phyloP scores from a whole-genome alignment of 2,888 invertebrate genomes.

The Drosophila neonasuta region DNA sequence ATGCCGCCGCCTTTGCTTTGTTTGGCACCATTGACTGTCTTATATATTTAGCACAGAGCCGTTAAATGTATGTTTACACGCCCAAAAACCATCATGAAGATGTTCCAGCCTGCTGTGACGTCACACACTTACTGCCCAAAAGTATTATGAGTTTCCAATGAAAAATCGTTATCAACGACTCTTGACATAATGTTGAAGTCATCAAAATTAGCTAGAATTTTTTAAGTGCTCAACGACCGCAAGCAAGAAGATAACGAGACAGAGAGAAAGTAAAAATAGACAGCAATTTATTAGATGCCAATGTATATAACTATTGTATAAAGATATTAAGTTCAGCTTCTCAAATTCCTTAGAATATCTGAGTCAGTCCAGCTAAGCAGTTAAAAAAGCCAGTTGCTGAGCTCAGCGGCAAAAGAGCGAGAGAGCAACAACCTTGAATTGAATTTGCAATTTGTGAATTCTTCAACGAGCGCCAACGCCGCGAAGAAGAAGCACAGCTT shows the following conservation, averaged over 20 bases:
- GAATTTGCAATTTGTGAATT: conserved; percentile 74
- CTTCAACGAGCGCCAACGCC: conserved; percentile 50
- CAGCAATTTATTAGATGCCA: background rate
- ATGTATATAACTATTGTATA: background rate
- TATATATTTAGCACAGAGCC: conserved; percentile 46
- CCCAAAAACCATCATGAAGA: conserved; percentile 35
- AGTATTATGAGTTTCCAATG: conserved; percentile 19
- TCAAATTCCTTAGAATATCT: conserved; percentile 30
- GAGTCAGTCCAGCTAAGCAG: conserved; percentile 32
- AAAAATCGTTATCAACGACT: conserved; percentile 27
- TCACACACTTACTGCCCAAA: conserved; percentile 14
- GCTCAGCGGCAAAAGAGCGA: conserved; percentile 28
- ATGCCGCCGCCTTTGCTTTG: conserved; percentile 30
- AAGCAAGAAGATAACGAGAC: conserved; percentile 1
- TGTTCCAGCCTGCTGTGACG: conserved; percentile 10
- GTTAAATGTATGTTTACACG: conserved; percentile 48
- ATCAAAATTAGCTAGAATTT: conserved; percentile 47
- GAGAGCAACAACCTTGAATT: conserved; percentile 78
- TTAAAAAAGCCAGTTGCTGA: conserved; percentile 31
- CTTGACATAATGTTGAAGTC: conserved; percentile 14
- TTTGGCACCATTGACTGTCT: conserved; percentile 18
- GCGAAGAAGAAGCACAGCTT: conserved; percentile 32
- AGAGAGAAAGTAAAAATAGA: conserved; percentile 21
- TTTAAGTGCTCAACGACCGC: conserved; percentile 23
- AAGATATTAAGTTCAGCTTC: conserved; percentile 6